Evolutionary conservation across 2,113 vertebrate species (phyloP).

Genomic region (sheep (Ovis aries)): ARS-UI_Ramb_v3.0 NC_056072.1:31516001-31516500

Average conservation of each 20-base stretch:
- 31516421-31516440: not conserved
- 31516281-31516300: not conserved
- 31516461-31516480: not conserved
- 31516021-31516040: not conserved
- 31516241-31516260: not conserved
- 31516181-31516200: not conserved
- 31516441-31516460: not conserved
- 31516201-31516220: not conserved
- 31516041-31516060: not conserved
- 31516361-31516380: not conserved
- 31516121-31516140: not conserved
- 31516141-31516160: not conserved
- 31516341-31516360: not conserved
- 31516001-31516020: not conserved
- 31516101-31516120: not conserved
- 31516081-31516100: not conserved
- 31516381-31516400: not conserved
- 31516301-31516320: too few species aligned
- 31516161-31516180: not conserved
- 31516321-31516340: too few species aligned
- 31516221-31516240: not conserved
- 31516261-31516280: not conserved
- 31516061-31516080: not conserved
- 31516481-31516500: not conserved
- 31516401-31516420: not conserved